Evolutionary conservation across 2,888 invertebrate genomes (phyloP).

Genomic region (Drosophila yooni): DNA sequence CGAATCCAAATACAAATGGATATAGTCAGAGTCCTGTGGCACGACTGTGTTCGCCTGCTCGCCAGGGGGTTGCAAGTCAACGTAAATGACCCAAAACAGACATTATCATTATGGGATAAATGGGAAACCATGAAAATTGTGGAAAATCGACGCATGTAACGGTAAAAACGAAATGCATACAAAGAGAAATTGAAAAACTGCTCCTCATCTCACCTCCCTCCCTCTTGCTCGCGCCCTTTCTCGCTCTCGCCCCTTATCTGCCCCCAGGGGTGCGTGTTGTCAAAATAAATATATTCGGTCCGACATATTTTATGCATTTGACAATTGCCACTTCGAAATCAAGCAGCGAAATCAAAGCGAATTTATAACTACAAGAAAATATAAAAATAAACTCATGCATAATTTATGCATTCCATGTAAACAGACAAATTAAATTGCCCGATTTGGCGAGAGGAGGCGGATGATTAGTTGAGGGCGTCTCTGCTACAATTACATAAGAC

Average conservation of each 20-base stretch:
- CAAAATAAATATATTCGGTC: conserved; percentile 36
- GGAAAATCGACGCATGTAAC: conserved; percentile 49
- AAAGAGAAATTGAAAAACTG: conserved; percentile 44
- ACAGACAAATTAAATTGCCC: conserved; percentile 73
- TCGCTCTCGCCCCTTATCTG: background rate
- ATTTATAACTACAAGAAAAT: conserved; percentile 51
- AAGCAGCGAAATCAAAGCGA: conserved; percentile 67
- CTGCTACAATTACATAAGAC: conserved; percentile 1
- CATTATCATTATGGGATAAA: conserved; percentile 71
- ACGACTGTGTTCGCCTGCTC: background rate
- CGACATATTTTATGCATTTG: conserved; percentile 75
- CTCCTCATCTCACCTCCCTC: background rate
- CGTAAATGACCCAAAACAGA: conserved; percentile 70
- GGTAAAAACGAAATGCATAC: conserved; percentile 60
- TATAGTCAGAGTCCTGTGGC: conserved; percentile 4
- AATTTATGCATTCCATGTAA: conserved; percentile 78
- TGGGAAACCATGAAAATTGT: conserved; percentile 66
- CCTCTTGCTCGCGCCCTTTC: background rate
- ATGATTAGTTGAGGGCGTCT: background rate
- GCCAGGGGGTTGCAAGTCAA: conserved; percentile 33
- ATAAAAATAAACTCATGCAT: conserved; percentile 65
- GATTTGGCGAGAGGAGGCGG: background rate
- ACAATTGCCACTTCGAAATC: conserved; percentile 66
- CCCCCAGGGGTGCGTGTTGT: conserved; percentile 17
- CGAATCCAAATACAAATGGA: conserved; percentile 12